Evolutionary conservation across 1,140 invertebrate species (phyloP), one percentile per base, ranked within the genome.

Genomic region (Vollenhovia emeryi): DNA sequence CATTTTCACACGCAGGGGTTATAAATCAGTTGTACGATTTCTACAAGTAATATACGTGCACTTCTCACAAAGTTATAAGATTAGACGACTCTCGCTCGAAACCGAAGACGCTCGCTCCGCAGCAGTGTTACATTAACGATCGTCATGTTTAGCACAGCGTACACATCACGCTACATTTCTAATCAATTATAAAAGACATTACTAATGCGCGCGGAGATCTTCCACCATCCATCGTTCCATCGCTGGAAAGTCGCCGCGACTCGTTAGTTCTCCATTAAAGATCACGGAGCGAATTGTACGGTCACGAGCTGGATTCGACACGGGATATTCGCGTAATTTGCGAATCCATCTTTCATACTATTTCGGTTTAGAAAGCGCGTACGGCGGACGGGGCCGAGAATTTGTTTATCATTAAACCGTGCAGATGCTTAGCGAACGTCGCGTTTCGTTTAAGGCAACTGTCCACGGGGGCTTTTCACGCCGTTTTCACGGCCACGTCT

Each of bases 231-330:
- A 75, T 75, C 55, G 40, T 40, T n/a, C n/a, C 24, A 45, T 45
- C 21, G 55, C 55, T 76, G 74, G 24, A 76, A 62, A 43, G 36
- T 57, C 24, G 52, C 52, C n/a, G 57, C 36, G 36, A 76, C 74
- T 76, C 55, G 57, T 76, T 76, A 76, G 55, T 76, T 76, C 40
- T 76, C 74, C 74, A 62, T 76, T 76, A 76, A 76, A 76, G 55
- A 76, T 60, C 36, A 30, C 74, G 40, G 24, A 76, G 74, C 40
- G 24, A 62, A 76, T 76, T 57, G 57, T 62, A 13, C 24, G 55
- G 36, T 76, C 40, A 76, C 36, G 74, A 62, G 36, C 2, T 62
- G 36, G 13, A 76, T 76, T 76, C 33, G 74, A 62, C 18, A 62
- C 40, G 74, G 24, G 18, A 1, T 30, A 76, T 45, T 76, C 36